Conservation (phyloP, 2,113 vertebrate species). For the Passer domesticus region DNA sequence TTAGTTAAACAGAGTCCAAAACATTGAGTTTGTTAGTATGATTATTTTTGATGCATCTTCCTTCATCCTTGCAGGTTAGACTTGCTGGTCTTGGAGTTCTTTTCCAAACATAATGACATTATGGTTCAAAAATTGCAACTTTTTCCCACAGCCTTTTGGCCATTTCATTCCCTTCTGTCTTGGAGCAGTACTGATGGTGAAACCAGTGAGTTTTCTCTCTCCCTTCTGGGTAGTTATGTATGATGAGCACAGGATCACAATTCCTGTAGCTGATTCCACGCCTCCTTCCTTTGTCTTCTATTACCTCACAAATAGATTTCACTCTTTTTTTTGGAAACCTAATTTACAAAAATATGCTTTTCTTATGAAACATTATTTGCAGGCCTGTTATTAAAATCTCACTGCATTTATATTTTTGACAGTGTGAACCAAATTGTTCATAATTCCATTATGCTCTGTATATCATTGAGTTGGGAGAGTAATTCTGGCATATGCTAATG, state of each 20-base stretch:
- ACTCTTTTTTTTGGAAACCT: not conserved
- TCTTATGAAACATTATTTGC: constrained; percentile 9
- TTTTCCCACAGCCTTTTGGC: not conserved
- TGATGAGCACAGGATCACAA: accelerated
- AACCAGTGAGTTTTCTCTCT: not conserved
- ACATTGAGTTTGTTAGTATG: not conserved
- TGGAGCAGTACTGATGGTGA: not conserved
- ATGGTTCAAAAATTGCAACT: not conserved
- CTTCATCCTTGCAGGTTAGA: not conserved
- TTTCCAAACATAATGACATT: not conserved
- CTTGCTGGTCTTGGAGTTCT: not conserved
- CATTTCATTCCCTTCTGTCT: not conserved
- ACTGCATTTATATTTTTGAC: constrained; percentile 47
- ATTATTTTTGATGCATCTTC: not conserved
- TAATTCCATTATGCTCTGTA: constrained; percentile 38
- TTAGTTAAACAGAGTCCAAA: not conserved
- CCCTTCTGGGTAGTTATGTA: not conserved
- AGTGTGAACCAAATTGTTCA: constrained; percentile 16
- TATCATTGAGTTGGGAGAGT: constrained; percentile 31
- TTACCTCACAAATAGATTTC: not conserved
- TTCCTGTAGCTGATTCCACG: not conserved
- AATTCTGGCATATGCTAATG: constrained; percentile 15
- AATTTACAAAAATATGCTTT: constrained; percentile 11
- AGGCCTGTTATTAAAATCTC: constrained; percentile 2
- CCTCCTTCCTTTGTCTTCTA: not conserved